A percentile compares a stretch with the other conserved stretches of the same genome.
Evolutionary conservation across 2,113 vertebrate species (phyloP).

Genomic region (Anser cygnoides): DNA sequence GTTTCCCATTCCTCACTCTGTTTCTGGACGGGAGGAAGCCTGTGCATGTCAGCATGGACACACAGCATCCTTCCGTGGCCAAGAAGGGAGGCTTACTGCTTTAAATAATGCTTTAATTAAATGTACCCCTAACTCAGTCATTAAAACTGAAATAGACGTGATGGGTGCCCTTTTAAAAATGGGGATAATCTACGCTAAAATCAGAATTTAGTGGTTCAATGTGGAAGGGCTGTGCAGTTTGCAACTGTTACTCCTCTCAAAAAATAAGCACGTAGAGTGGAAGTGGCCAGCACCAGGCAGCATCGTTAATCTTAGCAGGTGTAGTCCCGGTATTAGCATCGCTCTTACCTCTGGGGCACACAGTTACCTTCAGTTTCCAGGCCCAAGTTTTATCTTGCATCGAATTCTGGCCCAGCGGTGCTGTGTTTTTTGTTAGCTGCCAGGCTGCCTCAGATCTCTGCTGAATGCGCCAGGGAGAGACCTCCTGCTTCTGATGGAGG

Average conservation of each 20-base stretch:
- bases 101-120: background rate
- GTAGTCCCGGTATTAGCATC: background rate
- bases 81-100: background rate
- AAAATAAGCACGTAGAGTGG: background rate
- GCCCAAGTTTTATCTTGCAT: background rate
- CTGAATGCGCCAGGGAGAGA: background rate
- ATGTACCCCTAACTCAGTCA: background rate
- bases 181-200: background rate
- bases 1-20: background rate
- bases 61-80: background rate
- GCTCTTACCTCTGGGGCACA: background rate
- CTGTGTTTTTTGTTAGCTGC: slow-evolving; percentile 1
- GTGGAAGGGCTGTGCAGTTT: background rate
- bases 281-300: background rate
- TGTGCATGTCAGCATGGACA: background rate
- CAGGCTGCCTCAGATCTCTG: slow-evolving; percentile 34
- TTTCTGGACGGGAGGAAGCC: background rate
- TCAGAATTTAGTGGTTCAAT: background rate
- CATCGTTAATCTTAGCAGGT: background rate
- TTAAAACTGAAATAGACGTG: background rate
- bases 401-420: background rate
- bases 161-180: background rate
- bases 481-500: background rate
- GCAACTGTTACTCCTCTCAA: background rate
- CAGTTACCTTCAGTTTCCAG: slow-evolving; percentile 38